Evolutionary conservation across 2,888 invertebrate species (phyloP).

Genomic region (Ophion slaviceki): DNA sequence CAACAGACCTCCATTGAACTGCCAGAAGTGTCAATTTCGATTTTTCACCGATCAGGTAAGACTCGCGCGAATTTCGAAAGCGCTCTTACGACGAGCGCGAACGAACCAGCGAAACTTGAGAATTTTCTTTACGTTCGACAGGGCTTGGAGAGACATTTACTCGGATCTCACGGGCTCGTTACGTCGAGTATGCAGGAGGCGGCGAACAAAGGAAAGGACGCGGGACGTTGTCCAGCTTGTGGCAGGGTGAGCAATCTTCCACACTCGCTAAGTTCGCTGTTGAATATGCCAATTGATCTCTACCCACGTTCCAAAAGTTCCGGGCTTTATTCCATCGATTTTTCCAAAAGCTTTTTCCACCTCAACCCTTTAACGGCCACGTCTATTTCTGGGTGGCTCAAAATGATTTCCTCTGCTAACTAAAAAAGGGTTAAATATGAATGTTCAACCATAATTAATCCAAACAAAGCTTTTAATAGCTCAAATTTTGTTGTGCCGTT

Average conservation of each 20-base stretch:
- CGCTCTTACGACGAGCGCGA: background rate
- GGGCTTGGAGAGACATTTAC: conserved; percentile 96
- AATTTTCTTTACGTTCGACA: conserved; percentile 83
- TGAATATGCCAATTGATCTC: background rate
- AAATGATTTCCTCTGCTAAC: no score
- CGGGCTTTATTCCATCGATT: background rate
- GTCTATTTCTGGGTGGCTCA: no score
- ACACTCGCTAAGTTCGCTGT: background rate
- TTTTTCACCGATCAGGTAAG: conserved; percentile 94
- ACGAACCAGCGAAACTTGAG: background rate
- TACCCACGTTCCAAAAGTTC: background rate
- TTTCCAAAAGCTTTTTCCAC: no score
- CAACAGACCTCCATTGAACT: conserved; percentile 96
- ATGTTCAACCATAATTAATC: no score
- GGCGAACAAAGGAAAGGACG: conserved; percentile 97
- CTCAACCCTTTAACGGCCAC: no score
- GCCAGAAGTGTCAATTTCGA: conserved; percentile 97
- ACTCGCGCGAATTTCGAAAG: background rate
- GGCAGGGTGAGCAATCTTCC: conserved; percentile 89
- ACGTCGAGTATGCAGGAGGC: conserved; percentile 98
- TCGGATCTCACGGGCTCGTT: conserved; percentile 97
- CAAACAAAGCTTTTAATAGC: no score
- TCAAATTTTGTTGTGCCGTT: no score
- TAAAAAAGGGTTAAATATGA: no score
- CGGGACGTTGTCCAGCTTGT: conserved; percentile 97